Evolutionary conservation across 64 coral and sea anemone species (phyloP).

Genomic region (Montipora foliosa): DNA sequence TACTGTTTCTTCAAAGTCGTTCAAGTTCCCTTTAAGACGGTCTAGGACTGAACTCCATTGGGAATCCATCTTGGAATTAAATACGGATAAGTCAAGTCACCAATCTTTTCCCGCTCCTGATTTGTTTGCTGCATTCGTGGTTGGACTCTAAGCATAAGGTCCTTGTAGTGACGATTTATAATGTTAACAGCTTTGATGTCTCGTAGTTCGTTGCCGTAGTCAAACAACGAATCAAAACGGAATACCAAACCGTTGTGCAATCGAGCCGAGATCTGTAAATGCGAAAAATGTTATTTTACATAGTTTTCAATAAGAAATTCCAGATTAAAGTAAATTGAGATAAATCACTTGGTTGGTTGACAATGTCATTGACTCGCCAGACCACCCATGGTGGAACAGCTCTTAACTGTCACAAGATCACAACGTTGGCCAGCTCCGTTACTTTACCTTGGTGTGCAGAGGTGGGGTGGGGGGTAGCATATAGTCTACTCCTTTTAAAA

Average conservation of each 20-base stretch:
- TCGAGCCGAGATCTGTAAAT: conserved; percentile 22
- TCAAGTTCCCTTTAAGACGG: neutral
- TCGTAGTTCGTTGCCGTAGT: conserved; percentile 56
- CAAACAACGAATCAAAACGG: conserved; percentile 76
- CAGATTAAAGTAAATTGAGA: too few relatives aligned
- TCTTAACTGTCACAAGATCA: too few relatives aligned
- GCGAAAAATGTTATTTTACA: neutral
- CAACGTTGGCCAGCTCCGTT: too few relatives aligned
- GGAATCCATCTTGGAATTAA: conserved; percentile 76
- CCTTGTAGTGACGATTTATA: conserved; percentile 26
- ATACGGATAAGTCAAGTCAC: conserved; percentile 78
- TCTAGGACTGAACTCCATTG: conserved; percentile 68
- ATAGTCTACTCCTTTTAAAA: too few relatives aligned
- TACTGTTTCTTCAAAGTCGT: too few relatives aligned
- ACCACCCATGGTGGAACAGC: too few relatives aligned
- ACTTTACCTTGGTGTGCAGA: too few relatives aligned
- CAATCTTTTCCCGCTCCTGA: conserved; percentile 14
- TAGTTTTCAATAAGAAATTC: too few relatives aligned
- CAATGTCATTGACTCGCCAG: too few relatives aligned
- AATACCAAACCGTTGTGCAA: conserved; percentile 8
- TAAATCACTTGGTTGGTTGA: too few relatives aligned
- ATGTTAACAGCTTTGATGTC: conserved; percentile 34
- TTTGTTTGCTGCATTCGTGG: conserved; percentile 30
- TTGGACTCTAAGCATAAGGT: conserved; percentile 10
- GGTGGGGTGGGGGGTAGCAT: too few relatives aligned